These are phyloP conservation scores for Nipponia nippon DNA, from an alignment of 2,113 vertebrate genomes.

Conservation along the genomic window DNA sequence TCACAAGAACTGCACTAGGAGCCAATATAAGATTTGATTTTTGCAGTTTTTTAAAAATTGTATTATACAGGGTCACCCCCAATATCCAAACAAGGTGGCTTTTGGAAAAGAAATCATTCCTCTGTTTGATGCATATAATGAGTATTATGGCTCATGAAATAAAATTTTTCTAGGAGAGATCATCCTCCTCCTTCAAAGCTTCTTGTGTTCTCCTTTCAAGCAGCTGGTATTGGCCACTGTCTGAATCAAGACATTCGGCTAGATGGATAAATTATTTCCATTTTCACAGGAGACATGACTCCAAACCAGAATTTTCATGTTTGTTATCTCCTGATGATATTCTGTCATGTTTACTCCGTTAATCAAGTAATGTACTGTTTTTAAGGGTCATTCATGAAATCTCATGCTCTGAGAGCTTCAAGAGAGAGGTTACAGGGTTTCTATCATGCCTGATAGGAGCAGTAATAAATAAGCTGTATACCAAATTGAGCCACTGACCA, in stretches of 20 bases:
- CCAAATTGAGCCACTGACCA: neutral
- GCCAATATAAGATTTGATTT: neutral
- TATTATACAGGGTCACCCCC: neutral
- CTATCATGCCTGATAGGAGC: neutral
- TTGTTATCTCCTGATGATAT: neutral
- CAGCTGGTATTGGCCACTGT: neutral
- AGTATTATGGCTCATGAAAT: neutral
- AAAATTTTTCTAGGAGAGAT: neutral
- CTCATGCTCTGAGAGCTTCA: neutral
- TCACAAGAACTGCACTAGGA: neutral
- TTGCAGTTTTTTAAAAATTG: neutral
- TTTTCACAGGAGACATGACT: neutral
- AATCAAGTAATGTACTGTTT: neutral
- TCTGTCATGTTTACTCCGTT: neutral
- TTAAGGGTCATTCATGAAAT: neutral
- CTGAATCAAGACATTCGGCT: neutral
- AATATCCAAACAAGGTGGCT: neutral
- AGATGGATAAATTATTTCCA: neutral
- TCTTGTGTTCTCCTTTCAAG: neutral
- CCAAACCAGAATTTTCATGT: neutral
- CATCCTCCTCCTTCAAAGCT: neutral
- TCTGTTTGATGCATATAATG: neutral
- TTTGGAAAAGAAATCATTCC: neutral
- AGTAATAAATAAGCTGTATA: neutral
- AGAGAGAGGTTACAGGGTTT: neutral